A percentile compares a stretch with the other conserved stretches of the same genome.
phyloP scores from a whole-genome alignment of 2,888 invertebrate genomes.

The Andrena praecox region DNA sequence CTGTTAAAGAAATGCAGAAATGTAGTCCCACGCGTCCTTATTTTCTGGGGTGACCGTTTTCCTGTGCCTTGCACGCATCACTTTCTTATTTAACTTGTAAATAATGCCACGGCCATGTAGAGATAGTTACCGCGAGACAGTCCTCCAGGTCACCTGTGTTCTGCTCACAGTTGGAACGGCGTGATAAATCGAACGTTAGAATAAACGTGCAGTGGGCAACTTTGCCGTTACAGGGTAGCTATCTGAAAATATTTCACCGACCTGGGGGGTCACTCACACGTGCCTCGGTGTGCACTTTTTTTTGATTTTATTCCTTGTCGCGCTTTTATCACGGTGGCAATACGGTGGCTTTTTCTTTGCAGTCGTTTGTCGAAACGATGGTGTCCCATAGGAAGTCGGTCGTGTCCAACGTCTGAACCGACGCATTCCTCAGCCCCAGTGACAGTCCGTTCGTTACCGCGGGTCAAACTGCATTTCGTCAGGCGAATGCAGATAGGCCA shows the following conservation, averaged over 20 bases:
- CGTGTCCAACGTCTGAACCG: constrained; percentile 29
- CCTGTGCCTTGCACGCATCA: no score
- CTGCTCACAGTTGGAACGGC: background rate
- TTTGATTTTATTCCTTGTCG: constrained; percentile 27
- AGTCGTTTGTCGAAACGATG: constrained; percentile 17
- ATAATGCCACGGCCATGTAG: background rate
- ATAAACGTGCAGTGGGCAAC: background rate
- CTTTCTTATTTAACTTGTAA: no score
- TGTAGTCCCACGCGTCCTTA: no score
- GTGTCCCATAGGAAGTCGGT: constrained; percentile 37
- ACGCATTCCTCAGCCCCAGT: constrained; percentile 30
- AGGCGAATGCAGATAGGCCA: constrained; percentile 66
- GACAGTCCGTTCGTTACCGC: constrained; percentile 26
- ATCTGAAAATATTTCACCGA: background rate
- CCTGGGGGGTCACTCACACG: constrained; percentile 29
- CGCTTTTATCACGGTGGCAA: constrained; percentile 17
- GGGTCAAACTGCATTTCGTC: constrained; percentile 49
- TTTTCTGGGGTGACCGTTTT: no score
- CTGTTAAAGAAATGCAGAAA: no score
- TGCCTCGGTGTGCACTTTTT: constrained; percentile 14
- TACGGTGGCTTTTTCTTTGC: constrained; percentile 15
- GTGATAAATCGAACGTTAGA: background rate
- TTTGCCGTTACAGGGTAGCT: background rate
- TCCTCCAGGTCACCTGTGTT: background rate
- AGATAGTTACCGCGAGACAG: background rate